Evolutionary conservation across 2,888 invertebrate genomes (phyloP), one percentile per base, ranked within the genome.

Genomic region (Fabriciana adippe): DNA sequence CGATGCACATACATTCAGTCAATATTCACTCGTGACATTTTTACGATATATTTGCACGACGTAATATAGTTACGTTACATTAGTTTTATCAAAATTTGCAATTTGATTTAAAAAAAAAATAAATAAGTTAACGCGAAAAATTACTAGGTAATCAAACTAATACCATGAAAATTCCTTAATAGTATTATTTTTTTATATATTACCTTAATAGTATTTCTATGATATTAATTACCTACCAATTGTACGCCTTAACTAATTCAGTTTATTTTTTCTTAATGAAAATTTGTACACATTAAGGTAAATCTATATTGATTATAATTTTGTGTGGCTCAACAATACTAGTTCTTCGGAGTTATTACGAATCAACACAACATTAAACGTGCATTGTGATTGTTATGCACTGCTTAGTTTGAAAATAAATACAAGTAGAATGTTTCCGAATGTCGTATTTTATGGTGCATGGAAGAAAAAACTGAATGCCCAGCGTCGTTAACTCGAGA

Each of bases 401-500:
- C 81, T 78, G 79, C 81, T 85, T 79, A 80, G 77, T 84, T 86
- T 71, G 78, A 80, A 84, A 84, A 87, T 82, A 85, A 83, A 85
- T 84, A 78, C 77, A 78, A 78, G 73, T 78, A 77, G 75, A 82
- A 83, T 83, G 85, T 86, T 83, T 83, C 83, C 84, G 85, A 85
- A 85, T 88, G 86, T 86, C 80, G 85, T 86, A 87, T 83, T 90
- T 89, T 89, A 91, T 88, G 90, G 83, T 81, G 86, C 87, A 84
- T 87, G 85, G 82, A 83, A 82, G 82, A 89, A 90, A 83, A 89
- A 91, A 88, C 82, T 80, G 86, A 84, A 87, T 83, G 87, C 83
- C 78, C 80, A 81, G 82, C 87, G 84, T 90, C 87, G 90, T 90
- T 91, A 90, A 90, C 89, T 89, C 86, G 89, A 89, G 87, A 91